Evolutionary conservation across 2,113 vertebrate genomes (phyloP).

Genomic region (Heloderma charlesbogerti): DNA sequence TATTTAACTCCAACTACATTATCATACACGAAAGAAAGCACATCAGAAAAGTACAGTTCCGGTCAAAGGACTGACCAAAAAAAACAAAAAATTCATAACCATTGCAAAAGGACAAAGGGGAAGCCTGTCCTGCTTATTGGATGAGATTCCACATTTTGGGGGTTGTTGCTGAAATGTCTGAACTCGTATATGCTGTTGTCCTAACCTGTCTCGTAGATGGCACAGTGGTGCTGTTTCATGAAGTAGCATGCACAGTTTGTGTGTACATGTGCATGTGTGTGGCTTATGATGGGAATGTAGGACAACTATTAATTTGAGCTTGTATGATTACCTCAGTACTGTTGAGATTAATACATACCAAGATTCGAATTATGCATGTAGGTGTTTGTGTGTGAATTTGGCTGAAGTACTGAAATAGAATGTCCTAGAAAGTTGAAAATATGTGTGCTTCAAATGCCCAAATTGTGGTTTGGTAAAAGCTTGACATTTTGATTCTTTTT

Average conservation of each 20-base stretch:
- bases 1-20: neutral
- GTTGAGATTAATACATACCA: neutral
- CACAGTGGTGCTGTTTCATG: neutral
- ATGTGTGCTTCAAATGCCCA: neutral
- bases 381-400: neutral
- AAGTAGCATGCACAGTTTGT: neutral
- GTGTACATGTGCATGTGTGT: neutral
- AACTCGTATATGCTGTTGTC: neutral
- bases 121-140: neutral
- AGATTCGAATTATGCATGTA: neutral
- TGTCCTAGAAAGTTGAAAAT: neutral
- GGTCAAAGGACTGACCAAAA: neutral
- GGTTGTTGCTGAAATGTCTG: neutral
- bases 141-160: neutral
- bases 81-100: neutral
- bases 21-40: neutral
- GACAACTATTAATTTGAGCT: neutral
- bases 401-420: neutral
- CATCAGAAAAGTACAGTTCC: neutral
- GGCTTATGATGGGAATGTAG: neutral
- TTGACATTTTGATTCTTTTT: constrained; percentile 26
- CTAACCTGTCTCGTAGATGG: neutral
- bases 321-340: neutral
- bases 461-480: constrained; percentile 33
- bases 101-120: neutral